Conservation (phyloP, 2,888 invertebrate species). For the Drosophila greeni region DNA sequence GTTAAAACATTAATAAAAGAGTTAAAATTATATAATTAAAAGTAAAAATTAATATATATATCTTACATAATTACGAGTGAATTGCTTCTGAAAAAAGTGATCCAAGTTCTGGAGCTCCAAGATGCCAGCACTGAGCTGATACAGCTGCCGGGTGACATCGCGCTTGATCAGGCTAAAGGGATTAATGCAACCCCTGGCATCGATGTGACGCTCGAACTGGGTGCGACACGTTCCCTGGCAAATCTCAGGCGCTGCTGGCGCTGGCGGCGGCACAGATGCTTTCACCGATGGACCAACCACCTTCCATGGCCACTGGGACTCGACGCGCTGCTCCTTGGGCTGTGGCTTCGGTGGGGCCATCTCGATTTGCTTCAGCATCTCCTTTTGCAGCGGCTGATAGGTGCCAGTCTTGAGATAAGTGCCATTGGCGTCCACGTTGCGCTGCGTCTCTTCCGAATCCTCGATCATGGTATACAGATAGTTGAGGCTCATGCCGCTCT, state of each 20-base stretch:
- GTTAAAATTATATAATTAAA: too few species aligned
- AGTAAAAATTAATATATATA: too few species aligned
- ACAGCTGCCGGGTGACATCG: constrained; percentile 68
- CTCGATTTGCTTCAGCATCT: constrained; percentile 35
- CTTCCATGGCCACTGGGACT: constrained; percentile 7
- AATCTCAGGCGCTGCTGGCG: background rate
- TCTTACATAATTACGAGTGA: constrained; percentile 78
- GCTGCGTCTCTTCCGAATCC: constrained; percentile 77
- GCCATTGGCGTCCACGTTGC: constrained; percentile 73
- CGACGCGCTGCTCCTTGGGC: background rate
- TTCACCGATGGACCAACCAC: background rate
- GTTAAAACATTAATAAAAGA: background rate
- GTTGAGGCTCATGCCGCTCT: constrained; percentile 45
- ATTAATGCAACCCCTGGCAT: constrained; percentile 12
- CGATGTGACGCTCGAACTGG: background rate
- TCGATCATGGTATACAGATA: constrained; percentile 77
- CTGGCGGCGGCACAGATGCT: background rate
- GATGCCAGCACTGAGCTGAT: constrained; percentile 69
- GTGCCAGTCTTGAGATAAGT: constrained; percentile 78
- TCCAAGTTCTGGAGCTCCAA: constrained; percentile 72
- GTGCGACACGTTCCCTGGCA: background rate
- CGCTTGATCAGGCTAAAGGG: constrained; percentile 45
- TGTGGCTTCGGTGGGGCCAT: background rate
- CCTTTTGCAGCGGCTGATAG: constrained; percentile 76
- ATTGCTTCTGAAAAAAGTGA: constrained; percentile 75